Evolutionary conservation across 2,113 vertebrate genomes (phyloP), one percentile per base, ranked within the genome.

Genomic region (Chamaea fasciata): DNA sequence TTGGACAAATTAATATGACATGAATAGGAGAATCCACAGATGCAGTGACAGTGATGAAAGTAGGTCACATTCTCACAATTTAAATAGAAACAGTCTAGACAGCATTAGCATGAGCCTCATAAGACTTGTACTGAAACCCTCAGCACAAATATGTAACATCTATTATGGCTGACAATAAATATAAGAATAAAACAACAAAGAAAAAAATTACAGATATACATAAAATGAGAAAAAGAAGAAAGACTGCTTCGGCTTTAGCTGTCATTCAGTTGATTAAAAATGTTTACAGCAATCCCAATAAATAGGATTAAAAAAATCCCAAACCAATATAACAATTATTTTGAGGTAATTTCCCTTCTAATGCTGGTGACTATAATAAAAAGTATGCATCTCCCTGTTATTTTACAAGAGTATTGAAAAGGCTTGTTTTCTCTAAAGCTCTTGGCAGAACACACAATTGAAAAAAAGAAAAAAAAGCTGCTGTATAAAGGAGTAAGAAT

Each of bases 31-130:
- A 89, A 71, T 79, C 67, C 52, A 28, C 52, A 89, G 57, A 92
- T 64, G 31, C 74, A 89, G n/a, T 64, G 82, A 70, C 37, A 91
- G 78, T 85, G 70, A 93, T 28, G 42, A 96, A 95, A 97, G 70
- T 90, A 91, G 80, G 89, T 92, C 93, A 95, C 46, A 57, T 73
- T 92, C 46, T 69, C 74, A 84, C 49, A 69, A 23, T 76, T 91
- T 76, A 87, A 90, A 94, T 85, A 91, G 82, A 59, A 91, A 63
- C 59, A 69, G 67, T 59, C 84, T 85, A 95, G 87, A 85, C 70
- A 88, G 55, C 78, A 91, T 60, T 85, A 73, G 11, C 67, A 92
- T 59, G 63, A 80, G 37, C 59, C 42, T 95, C 1, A 0, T 73
- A 87, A 79, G 37, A 20, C 41, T 60, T 60, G 19, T 46, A 20